Evolutionary conservation across 37 sponge, comb jelly and placozoan species (phyloP), one percentile per base, ranked within the genome.

Genomic region (Oopsacas minuta): DNA sequence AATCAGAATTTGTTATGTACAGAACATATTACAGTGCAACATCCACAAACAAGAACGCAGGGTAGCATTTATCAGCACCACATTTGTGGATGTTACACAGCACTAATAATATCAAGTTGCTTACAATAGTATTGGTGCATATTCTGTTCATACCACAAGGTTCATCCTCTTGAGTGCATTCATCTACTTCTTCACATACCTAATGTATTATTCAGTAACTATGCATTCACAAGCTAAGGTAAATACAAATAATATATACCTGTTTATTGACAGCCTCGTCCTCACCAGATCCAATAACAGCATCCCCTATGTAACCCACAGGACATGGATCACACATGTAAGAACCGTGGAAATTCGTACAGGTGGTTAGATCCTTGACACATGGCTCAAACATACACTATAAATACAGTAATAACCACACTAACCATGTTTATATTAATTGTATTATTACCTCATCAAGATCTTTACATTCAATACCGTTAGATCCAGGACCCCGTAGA

Each of bases 261-360:
- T 61, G 75, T 61, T 3, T 61, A n/a, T 61, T 61, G 1, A 61
- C 28, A 12, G 75, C 75, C 3, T 61, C 75, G 22, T 25, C 30
- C 75, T 61, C 75, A 32, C 75, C 75, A 25, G 30, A 5, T 34
- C 75, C 75, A 5, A 61, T 61, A 10, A 61, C 75, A 30, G 91
- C 91, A 37, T 87, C 83, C 35, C 90, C 89, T 7, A 87, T 81
- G 46, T 94, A 90, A n/a, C 98, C 95, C 28, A 86, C 51, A 15
- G 25, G 39, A 53, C 98, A 97, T 5, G 86, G 87, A 8, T 87
- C 89, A 83, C 98, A 97, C 35, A 28, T 52, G 84, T 86, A 94
- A 35, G 75, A 53, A 0, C 92, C 92, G 20, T 61, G 28, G 20
- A 5, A 10, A 12, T 61, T 61, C 7, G 75, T 61, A 34, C 75